Conservation (phyloP, 2,113 vertebrate genomes). For the Anser cygnoides region DNA sequence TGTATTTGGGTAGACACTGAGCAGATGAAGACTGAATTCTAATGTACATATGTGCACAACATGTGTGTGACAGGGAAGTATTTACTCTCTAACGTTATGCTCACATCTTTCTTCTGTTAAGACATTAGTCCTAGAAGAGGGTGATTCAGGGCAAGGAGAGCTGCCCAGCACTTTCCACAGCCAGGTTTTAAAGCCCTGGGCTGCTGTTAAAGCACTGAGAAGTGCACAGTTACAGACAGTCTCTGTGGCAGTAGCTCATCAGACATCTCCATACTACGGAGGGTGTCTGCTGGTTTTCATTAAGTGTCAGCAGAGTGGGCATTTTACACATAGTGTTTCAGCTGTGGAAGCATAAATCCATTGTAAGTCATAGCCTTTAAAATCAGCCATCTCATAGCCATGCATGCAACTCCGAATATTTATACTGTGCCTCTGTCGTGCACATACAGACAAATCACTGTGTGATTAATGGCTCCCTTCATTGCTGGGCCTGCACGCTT, state of each 20-base stretch:
- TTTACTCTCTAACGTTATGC: neutral
- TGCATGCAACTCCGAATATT: neutral
- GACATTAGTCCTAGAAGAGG: neutral
- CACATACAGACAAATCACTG: neutral
- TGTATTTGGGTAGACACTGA: neutral
- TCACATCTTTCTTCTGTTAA: neutral
- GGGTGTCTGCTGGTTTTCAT: neutral
- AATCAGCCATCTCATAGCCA: neutral
- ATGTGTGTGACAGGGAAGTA: neutral
- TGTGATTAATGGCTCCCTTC: conserved; percentile 17
- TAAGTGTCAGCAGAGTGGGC: neutral
- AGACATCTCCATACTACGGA: neutral
- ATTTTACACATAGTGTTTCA: neutral
- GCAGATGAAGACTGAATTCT: neutral
- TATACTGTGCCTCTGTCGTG: neutral
- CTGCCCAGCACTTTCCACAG: neutral
- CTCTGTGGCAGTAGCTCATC: neutral
- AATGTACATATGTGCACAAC: neutral
- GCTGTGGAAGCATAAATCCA: neutral
- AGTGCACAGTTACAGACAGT: fast-evolving
- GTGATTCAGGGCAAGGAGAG: neutral
- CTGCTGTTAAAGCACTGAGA: neutral
- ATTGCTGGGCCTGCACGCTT: neutral
- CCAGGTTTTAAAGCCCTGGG: neutral
- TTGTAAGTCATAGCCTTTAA: neutral